Conservation (phyloP, 2,797 vertebrate species). For the Falco naumanni region DNA sequence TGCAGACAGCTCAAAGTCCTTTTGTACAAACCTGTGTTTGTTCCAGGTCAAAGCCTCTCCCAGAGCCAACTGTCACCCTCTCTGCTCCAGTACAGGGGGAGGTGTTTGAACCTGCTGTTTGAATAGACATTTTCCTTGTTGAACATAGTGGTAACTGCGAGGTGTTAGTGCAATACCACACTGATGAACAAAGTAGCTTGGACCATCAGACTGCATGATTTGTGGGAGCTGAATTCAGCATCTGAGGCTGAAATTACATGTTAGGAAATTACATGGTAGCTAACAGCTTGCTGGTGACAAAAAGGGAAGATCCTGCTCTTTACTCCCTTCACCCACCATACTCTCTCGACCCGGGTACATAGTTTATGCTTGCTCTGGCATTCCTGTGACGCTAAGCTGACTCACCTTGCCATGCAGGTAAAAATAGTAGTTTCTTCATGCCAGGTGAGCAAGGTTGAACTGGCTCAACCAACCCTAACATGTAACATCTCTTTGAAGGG, state of each 20-base stretch:
- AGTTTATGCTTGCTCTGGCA: background rate
- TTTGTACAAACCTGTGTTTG: background rate
- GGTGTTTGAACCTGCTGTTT: background rate
- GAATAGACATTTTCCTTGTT: background rate
- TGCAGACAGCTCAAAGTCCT: background rate
- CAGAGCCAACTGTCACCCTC: background rate
- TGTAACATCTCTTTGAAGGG: background rate
- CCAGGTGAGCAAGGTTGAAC: background rate
- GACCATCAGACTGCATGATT: background rate
- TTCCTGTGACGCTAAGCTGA: background rate
- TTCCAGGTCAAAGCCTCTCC: background rate
- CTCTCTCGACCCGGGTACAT: background rate
- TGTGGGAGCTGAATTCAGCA: background rate
- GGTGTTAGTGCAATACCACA: background rate
- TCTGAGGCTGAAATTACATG: constrained; percentile 40
- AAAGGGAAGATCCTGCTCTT: background rate
- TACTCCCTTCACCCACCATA: background rate
- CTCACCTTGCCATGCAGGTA: background rate
- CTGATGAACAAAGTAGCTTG: background rate
- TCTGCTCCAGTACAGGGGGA: background rate
- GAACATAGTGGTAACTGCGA: fast-evolving
- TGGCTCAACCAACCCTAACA: background rate
- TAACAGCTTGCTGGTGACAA: constrained; percentile 11
- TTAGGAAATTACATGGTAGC: constrained; percentile 33
- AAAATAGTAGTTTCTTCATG: background rate